A percentile compares a stretch with the other conserved stretches of the same genome.
Conservation (phyloP, 23 tunicate genomes). For the Pegea sp. region DNA sequence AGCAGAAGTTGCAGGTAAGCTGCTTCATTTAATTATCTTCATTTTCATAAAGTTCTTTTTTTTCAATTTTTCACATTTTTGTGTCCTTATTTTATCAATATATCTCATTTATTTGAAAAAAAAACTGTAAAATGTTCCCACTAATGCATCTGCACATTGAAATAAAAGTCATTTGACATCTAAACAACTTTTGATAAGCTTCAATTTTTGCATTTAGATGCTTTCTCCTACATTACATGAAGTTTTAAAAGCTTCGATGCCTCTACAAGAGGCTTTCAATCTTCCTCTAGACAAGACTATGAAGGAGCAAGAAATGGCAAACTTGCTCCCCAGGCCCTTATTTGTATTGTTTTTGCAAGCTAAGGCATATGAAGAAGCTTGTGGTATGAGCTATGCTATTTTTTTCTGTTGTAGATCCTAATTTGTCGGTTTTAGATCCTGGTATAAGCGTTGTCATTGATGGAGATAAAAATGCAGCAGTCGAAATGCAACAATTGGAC, state of each 20-base stretch:
- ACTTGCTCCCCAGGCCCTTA: constrained; percentile 43
- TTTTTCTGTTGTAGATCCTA: background rate
- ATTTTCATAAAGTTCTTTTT: background rate
- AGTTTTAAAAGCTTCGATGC: constrained; percentile 37
- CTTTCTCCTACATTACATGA: constrained; percentile 37
- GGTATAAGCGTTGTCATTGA: background rate
- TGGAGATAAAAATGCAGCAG: background rate
- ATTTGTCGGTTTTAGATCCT: background rate
- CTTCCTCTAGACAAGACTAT: constrained; percentile 16
- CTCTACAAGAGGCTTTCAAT: constrained; percentile 52
- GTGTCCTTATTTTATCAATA: background rate
- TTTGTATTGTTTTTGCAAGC: constrained; percentile 59
- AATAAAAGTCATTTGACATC: background rate
- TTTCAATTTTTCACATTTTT: background rate
- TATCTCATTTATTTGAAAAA: background rate
- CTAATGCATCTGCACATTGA: no score
- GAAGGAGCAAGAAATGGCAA: constrained; percentile 22
- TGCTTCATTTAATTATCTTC: background rate
- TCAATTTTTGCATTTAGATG: constrained; percentile 3
- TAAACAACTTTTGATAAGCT: background rate
- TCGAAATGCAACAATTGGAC: background rate
- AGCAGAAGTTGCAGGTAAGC: constrained; percentile 44
- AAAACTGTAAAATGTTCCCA: background rate
- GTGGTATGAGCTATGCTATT: constrained; percentile 11
- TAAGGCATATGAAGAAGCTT: constrained; percentile 66